Conservation (phyloP, 2,113 vertebrate species). For the Melanerpes formicivorus region DNA sequence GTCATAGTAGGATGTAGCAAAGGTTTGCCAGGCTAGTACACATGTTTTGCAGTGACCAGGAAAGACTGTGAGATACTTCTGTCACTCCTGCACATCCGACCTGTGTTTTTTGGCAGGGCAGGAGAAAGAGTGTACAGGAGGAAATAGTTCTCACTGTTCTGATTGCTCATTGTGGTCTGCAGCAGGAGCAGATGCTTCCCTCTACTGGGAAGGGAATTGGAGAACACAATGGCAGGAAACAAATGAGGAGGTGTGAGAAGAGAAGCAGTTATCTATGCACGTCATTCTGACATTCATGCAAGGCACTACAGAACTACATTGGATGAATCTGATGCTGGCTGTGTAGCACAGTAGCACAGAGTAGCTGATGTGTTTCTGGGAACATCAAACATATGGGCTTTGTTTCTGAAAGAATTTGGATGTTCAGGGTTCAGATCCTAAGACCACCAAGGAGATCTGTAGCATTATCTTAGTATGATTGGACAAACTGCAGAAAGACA, state of each 20-base stretch:
- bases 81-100: not conserved
- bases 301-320: not conserved
- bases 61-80: not conserved
- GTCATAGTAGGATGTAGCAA: not conserved
- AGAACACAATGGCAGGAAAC: slow-evolving; percentile 44
- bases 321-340: not conserved
- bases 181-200: slow-evolving; percentile 34
- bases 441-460: not conserved
- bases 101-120: not conserved
- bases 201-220: not conserved
- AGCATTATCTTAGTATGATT: not conserved
- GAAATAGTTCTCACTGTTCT: not conserved
- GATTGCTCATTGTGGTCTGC: not conserved
- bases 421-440: not conserved
- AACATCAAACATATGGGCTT: not conserved
- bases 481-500: not conserved
- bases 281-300: not conserved
- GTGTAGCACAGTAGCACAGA: not conserved
- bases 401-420: not conserved
- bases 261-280: not conserved
- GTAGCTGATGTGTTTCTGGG: not conserved
- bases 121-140: not conserved
- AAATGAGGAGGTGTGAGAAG: not conserved
- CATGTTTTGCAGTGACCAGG: not conserved
- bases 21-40: not conserved